phyloP scores from a whole-genome alignment of 2,797 vertebrate species.

The Cossypha dichroa region DNA sequence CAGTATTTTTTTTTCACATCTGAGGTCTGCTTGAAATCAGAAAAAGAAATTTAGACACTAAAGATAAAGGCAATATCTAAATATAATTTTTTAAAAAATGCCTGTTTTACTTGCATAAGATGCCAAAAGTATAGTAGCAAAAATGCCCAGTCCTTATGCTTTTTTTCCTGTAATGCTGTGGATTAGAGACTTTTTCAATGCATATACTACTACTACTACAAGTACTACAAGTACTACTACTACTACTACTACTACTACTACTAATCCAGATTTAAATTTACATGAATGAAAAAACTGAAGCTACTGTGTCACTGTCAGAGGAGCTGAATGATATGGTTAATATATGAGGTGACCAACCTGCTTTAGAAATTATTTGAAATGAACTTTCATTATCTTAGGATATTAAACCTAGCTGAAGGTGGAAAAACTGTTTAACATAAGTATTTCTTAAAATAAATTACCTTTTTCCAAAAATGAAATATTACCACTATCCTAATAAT shows the following conservation, averaged over 20 bases:
- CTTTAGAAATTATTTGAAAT: slow-evolving; percentile 8
- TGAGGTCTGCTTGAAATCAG: background rate
- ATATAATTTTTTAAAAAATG: background rate
- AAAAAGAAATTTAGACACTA: background rate
- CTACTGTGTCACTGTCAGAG: background rate
- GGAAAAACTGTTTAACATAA: background rate
- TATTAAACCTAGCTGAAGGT: background rate
- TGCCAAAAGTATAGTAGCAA: background rate
- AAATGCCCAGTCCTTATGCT: background rate
- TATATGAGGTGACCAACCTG: background rate
- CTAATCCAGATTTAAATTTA: background rate
- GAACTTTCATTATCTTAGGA: background rate
- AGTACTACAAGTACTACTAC: background rate
- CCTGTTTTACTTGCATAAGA: background rate
- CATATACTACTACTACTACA: background rate
- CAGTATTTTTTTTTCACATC: background rate
- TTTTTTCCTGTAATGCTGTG: background rate
- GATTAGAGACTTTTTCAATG: background rate
- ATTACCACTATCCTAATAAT: background rate
- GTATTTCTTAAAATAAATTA: background rate
- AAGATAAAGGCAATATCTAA: background rate
- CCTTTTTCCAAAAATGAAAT: background rate
- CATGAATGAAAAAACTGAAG: background rate
- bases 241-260: background rate
- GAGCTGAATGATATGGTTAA: background rate